Conservation (phyloP, 2,113 vertebrate genomes). For the Cyanistes caeruleus region DNA sequence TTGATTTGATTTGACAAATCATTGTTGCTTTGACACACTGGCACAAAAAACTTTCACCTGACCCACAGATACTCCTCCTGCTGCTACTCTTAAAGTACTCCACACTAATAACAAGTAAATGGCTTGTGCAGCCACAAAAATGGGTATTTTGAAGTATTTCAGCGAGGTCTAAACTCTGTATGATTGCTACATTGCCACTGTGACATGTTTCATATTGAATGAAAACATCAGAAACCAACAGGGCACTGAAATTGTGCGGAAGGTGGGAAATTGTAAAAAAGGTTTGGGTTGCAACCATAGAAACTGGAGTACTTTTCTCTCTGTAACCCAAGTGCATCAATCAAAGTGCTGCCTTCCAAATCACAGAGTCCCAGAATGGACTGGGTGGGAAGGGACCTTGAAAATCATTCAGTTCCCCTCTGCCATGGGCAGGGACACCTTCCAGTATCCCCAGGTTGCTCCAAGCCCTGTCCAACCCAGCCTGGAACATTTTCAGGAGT, state of each 20-base stretch:
- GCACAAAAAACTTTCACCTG: background rate
- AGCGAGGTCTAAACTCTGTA: background rate
- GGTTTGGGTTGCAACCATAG: background rate
- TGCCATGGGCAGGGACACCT: background rate
- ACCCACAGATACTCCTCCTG: background rate
- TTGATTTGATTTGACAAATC: background rate
- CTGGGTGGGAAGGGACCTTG: background rate
- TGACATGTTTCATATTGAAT: background rate
- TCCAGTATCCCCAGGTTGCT: background rate
- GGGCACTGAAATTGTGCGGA: background rate
- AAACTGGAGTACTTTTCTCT: background rate
- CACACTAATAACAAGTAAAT: background rate
- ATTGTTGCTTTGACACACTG: background rate
- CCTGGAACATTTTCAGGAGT: background rate
- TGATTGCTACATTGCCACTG: background rate
- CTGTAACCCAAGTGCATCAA: background rate
- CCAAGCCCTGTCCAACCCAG: fast-evolving
- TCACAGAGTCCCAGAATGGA: background rate
- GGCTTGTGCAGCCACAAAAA: background rate
- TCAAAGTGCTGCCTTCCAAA: background rate
- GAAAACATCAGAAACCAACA: background rate
- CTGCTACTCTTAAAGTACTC: background rate
- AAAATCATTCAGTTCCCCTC: background rate
- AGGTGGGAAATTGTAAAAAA: background rate
- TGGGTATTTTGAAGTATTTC: background rate